Conservation (phyloP, 2,113 vertebrate species). For the Syngnathus scovelli region DNA sequence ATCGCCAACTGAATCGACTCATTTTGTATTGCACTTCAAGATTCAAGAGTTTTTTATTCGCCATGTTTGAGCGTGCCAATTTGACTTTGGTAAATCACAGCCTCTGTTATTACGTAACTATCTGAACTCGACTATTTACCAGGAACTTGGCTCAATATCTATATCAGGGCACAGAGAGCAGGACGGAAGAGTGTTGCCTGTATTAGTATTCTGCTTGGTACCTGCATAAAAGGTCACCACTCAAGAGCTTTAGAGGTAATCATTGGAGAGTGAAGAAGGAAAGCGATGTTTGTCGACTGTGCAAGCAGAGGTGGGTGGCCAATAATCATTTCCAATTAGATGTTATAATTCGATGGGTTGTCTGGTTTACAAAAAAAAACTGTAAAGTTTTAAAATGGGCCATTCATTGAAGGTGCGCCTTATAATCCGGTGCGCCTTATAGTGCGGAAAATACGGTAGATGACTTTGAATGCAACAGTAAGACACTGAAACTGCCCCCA, state of each 20-base stretch:
- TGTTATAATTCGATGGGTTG: constrained; percentile 13
- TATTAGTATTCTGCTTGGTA: constrained; percentile 41
- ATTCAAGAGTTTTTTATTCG: too few relatives aligned
- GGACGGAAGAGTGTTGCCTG: constrained; percentile 6
- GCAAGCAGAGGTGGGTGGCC: constrained; percentile 14
- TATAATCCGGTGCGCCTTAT: too few relatives aligned
- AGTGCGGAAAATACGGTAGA: too few relatives aligned
- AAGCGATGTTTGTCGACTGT: constrained; percentile 10
- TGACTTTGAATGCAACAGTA: too few relatives aligned
- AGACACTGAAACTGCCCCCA: background rate
- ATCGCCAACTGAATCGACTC: background rate
- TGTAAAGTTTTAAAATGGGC: background rate
- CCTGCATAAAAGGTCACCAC: constrained; percentile 33
- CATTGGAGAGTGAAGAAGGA: constrained; percentile 12
- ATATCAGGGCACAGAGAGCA: constrained; percentile 13
- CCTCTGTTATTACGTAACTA: background rate
- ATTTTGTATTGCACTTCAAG: background rate
- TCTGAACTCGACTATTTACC: background rate
- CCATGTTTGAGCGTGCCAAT: too few relatives aligned
- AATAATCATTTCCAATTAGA: constrained; percentile 18
- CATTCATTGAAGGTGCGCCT: too few relatives aligned
- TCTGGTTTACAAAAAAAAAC: constrained; percentile 1
- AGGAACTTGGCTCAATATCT: constrained; percentile 29
- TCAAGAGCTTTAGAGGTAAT: constrained; percentile 22
- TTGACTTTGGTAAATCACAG: too few relatives aligned